Evolutionary conservation across 2,888 invertebrate species (phyloP).

Genomic region (Synergus gifuensis): DNA sequence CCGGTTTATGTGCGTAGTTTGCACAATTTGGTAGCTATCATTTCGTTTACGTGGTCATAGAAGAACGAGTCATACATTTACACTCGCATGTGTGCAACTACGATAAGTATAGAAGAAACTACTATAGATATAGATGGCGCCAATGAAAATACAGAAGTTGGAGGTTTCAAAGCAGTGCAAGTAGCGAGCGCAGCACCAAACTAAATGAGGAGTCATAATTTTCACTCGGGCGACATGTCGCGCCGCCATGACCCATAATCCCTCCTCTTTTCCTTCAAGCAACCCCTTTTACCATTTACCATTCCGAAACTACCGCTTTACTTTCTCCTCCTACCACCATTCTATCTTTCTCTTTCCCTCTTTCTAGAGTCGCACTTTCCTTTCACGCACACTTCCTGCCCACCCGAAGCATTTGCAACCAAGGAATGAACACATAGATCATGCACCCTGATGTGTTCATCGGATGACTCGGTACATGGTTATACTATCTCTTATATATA

Average conservation of each 20-base stretch:
- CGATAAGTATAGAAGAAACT: not conserved
- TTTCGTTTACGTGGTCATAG: conserved; percentile 1
- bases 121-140: conserved; percentile 40
- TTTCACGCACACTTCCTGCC: conserved; percentile 41
- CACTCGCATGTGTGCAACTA: conserved; percentile 4
- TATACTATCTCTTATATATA: conserved; percentile 28
- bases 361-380: conserved; percentile 41
- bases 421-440: conserved; percentile 56
- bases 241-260: conserved; percentile 66
- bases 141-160: conserved; percentile 49
- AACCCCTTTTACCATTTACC: conserved; percentile 45
- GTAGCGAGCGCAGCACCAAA: conserved; percentile 54
- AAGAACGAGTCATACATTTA: not conserved
- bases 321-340: conserved; percentile 36
- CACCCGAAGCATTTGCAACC: conserved; percentile 48
- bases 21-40: conserved; percentile 32
- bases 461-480: conserved; percentile 43
- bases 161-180: conserved; percentile 44
- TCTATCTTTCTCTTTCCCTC: conserved; percentile 43
- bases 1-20: conserved; percentile 31
- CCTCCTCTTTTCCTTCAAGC: conserved; percentile 48
- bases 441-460: conserved; percentile 57
- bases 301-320: conserved; percentile 43
- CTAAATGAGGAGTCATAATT: conserved; percentile 74
- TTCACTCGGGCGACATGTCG: conserved; percentile 67